These are phyloP conservation scores for Xiphorhynchus elegans DNA, from an alignment of 2,113 vertebrate species.

Conservation along the genomic window DNA sequence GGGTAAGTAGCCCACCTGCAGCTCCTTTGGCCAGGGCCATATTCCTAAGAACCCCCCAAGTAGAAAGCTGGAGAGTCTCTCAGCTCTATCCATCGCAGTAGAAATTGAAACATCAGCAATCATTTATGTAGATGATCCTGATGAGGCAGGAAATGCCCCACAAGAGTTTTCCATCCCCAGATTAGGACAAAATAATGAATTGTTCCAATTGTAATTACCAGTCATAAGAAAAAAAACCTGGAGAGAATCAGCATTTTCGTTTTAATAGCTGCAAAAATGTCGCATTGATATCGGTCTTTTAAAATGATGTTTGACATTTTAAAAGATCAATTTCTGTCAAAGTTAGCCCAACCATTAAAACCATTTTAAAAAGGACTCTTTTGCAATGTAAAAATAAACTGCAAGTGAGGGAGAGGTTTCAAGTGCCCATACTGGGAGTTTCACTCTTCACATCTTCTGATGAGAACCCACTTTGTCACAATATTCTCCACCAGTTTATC, in stretches of 20 bases:
- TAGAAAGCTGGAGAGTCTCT: background rate
- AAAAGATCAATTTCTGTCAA: constrained; percentile 27
- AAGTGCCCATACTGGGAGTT: background rate
- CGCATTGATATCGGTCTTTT: background rate
- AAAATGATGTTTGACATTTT: constrained; percentile 27
- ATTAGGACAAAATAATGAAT: background rate
- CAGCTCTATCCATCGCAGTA: background rate
- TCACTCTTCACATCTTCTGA: background rate
- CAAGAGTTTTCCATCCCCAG: background rate
- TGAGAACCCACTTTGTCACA: constrained; percentile 38
- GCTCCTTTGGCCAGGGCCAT: background rate
- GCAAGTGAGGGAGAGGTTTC: background rate
- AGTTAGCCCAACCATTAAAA: constrained; percentile 1
- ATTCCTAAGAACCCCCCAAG: background rate
- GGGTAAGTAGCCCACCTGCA: background rate
- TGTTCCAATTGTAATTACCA: background rate
- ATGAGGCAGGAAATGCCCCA: background rate
- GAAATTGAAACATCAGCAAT: background rate
- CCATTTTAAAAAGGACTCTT: background rate
- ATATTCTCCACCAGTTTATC: constrained; percentile 29
- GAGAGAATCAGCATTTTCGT: constrained; percentile 4
- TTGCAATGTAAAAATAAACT: background rate
- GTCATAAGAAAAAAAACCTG: background rate
- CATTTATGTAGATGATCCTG: background rate
- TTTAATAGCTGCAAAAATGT: constrained; percentile 28